These are phyloP conservation scores for Escarpia spicata DNA, from an alignment of 2,888 invertebrate genomes.

Conservation along the genomic window DNA sequence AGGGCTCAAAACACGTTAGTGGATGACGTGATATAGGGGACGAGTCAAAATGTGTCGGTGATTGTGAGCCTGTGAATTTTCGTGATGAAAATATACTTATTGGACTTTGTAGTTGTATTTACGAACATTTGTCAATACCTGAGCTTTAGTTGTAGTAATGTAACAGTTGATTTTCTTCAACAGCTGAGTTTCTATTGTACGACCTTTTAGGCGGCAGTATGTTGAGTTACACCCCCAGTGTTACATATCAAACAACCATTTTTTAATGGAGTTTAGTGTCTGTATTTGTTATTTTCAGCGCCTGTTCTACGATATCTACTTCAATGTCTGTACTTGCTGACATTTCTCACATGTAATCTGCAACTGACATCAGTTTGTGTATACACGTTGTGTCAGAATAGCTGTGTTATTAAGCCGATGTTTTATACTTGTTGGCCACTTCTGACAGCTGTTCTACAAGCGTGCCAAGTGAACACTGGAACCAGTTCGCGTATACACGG, in stretches of 20 bases:
- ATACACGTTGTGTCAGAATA: not conserved
- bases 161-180: not conserved
- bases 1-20: not conserved
- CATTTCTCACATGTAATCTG: not conserved
- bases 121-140: not conserved
- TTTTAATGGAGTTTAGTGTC: not conserved
- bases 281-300: no score
- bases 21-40: not conserved
- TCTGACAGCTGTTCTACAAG: constrained; percentile 38
- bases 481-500: constrained; percentile 41
- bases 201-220: not conserved
- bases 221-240: not conserved
- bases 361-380: not conserved
- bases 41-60: not conserved
- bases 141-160: not conserved
- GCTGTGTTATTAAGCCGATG: not conserved
- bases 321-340: not conserved
- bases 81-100: not conserved
- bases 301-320: no score
- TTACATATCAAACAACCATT: not conserved
- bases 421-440: constrained; percentile 29
- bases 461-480: constrained; percentile 37
- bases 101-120: not conserved
- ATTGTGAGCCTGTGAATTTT: not conserved
- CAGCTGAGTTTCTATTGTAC: not conserved